Conservation (phyloP, 2,888 invertebrate genomes). For the Tinea trinotella region DNA sequence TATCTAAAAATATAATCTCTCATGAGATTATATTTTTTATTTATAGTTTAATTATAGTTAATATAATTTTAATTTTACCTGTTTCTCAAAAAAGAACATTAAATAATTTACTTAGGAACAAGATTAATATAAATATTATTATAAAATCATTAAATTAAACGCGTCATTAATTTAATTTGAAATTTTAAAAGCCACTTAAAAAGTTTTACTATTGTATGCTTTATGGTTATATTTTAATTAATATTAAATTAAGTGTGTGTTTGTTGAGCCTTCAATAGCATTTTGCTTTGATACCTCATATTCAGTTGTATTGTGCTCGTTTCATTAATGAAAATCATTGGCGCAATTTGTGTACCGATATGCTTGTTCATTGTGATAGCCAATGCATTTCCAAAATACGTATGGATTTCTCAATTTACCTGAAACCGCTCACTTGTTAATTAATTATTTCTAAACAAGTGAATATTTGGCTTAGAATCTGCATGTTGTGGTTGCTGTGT, state of each 20-base stretch:
- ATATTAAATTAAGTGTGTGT: not conserved
- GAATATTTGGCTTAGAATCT: constrained; percentile 3
- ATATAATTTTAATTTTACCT: too few relatives aligned
- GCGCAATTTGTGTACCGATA: constrained; percentile 16
- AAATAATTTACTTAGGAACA: too few relatives aligned
- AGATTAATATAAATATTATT: not conserved
- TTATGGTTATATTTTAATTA: not conserved
- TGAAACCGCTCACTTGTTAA: constrained; percentile 14
- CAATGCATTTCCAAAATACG: constrained; percentile 5
- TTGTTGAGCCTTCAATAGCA: constrained; percentile 3
- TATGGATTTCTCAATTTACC: constrained; percentile 10
- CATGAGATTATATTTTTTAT: too few relatives aligned
- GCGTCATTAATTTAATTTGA: not conserved
- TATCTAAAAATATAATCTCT: too few relatives aligned
- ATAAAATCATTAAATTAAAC: not conserved
- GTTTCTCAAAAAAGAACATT: too few relatives aligned
- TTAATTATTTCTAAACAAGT: constrained; percentile 18
- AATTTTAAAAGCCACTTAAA: not conserved
- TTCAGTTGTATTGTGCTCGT: constrained; percentile 3
- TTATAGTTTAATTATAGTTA: too few relatives aligned
- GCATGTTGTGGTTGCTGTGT: not conserved
- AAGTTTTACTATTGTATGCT: not conserved
- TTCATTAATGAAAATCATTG: constrained; percentile 16
- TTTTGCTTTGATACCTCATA: constrained; percentile 5
- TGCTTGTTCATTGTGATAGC: constrained; percentile 11